Base-by-base conservation (phyloP, 2,888 invertebrate species). In the Siphlonurus alternatus region DNA sequence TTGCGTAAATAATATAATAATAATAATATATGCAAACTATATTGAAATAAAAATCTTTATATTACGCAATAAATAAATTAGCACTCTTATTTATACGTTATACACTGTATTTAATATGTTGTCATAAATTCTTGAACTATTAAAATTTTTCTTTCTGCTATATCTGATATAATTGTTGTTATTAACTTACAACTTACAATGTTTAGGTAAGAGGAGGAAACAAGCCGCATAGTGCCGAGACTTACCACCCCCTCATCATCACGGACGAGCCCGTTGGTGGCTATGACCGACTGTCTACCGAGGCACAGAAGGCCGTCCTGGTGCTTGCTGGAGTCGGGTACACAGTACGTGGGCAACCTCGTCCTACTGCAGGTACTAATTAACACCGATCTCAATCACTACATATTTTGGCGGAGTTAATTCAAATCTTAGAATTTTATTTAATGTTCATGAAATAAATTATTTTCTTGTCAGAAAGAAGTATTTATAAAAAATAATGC, bases 241-340 rank as follows among this genome's bases (percentile, higher is more conserved):
- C 84, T 73, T 94, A 93, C 77, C 94, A 95, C 79, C 94, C 95
- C 0, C 78, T 95, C 65, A 88, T 94, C 64, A 87, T 95, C 67
- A 91, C 93, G 0, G 87, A 88, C 72, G 92, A 91, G 72, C 83
- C 87, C 0, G 83, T 84, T 70, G 93, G 93, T 53, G 94, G 92
- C 0, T 89, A 86, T 69, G 89, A 88, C 70, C 80, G 85, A 65
- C 76, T 89, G 10, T 82, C 83, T 56, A 85, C 87, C 70, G 82
- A 81, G 24, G 87, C 87, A 54, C 84, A 87, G 72, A 81, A 82
- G 67, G 83, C 83, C 71, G 82, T 87, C 66, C 78, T 89, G 65
- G 88, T 89, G 24, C 76, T 91, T 65, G 88, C 88, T 2, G 91
- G 93, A 18, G 88, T 89, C 5, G 87, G 87, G 70, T 85, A 84